phyloP scores from a whole-genome alignment of 2,113 vertebrate genomes.

The Rhinopomastus cyanomelas region DNA sequence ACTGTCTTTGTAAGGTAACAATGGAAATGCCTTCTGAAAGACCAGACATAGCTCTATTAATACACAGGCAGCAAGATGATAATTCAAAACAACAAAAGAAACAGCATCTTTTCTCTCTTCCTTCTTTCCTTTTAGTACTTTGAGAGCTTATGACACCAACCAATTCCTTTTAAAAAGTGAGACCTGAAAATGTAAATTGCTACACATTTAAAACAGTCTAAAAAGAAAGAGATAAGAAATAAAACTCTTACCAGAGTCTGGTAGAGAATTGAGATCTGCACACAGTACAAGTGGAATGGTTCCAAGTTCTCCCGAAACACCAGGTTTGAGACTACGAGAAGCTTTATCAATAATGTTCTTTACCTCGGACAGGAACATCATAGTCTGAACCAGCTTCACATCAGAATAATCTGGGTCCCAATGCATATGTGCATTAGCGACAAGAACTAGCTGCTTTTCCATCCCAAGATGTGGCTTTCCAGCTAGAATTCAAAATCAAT shows the following conservation, averaged over 20 bases:
- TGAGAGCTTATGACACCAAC: neutral
- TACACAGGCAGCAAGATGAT: neutral
- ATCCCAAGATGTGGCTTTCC: conserved; percentile 89
- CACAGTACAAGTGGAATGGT: conserved; percentile 95
- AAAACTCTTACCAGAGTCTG: conserved; percentile 88
- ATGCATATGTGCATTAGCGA: conserved; percentile 98
- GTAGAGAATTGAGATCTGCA: conserved; percentile 97
- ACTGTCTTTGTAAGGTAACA: neutral
- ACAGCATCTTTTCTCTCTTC: neutral
- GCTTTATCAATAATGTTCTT: conserved; percentile 98
- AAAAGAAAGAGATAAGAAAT: neutral
- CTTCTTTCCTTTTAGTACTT: neutral
- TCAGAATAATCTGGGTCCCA: conserved; percentile 98
- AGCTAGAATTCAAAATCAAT: conserved; percentile 74
- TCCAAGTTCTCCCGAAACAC: conserved; percentile 87
- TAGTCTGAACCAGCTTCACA: conserved; percentile 96
- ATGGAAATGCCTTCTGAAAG: neutral
- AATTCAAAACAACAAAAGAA: neutral
- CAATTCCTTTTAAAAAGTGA: neutral
- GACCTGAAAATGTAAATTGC: neutral
- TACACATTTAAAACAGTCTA: neutral
- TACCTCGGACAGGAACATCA: conserved; percentile 99
- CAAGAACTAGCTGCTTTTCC: conserved; percentile 94
- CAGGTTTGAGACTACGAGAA: conserved; percentile 89
- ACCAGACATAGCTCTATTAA: neutral